Conservation (phyloP, 2,888 invertebrate species). For the Sipha maydis region DNA sequence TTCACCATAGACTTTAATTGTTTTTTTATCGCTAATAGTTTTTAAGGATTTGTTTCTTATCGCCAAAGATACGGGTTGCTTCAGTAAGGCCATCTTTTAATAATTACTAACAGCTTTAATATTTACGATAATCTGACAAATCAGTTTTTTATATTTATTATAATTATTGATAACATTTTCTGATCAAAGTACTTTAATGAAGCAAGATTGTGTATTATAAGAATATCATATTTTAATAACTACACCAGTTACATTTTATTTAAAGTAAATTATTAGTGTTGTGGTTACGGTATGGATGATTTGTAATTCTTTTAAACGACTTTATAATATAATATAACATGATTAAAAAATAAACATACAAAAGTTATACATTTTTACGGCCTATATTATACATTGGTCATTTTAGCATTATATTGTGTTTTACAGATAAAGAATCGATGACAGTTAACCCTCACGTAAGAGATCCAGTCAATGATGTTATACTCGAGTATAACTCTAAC, state of each 20-base stretch:
- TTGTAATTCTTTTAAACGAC: background rate
- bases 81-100: too few relatives aligned
- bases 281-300: background rate
- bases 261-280: background rate
- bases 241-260: background rate
- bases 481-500: background rate
- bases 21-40: too few relatives aligned
- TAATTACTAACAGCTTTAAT: too few relatives aligned
- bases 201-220: too few relatives aligned
- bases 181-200: too few relatives aligned
- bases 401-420: background rate
- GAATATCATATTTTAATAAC: background rate
- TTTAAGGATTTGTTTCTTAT: too few relatives aligned
- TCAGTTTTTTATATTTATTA: too few relatives aligned
- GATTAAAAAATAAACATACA: background rate
- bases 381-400: background rate
- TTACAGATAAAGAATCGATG: slow-evolving; percentile 12
- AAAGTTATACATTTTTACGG: background rate
- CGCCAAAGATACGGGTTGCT: too few relatives aligned
- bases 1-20: too few relatives aligned
- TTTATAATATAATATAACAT: too few relatives aligned
- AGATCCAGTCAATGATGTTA: background rate
- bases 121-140: too few relatives aligned
- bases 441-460: background rate
- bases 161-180: too few relatives aligned